Evolutionary conservation across 2,113 vertebrate genomes (phyloP).

Genomic region (Odocoileus virginianus): DNA sequence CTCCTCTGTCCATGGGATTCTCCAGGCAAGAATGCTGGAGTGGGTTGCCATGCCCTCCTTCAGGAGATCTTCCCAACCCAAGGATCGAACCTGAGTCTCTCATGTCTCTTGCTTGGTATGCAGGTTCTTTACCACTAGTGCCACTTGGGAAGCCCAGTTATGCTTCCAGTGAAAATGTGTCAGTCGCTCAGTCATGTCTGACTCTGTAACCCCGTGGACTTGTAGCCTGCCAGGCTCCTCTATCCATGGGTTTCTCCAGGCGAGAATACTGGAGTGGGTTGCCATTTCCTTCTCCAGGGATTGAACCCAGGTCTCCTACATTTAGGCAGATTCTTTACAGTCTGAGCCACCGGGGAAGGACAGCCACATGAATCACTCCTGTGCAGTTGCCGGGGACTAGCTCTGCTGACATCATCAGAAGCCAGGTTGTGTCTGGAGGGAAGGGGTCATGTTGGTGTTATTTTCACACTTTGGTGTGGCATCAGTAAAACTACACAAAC

Average conservation of each 20-base stretch:
- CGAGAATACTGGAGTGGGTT: neutral
- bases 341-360: neutral
- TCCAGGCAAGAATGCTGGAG: neutral
- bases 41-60: neutral
- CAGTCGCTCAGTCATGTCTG: neutral
- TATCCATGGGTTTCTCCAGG: neutral
- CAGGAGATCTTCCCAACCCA: neutral
- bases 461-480: neutral
- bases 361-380: neutral
- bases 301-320: neutral
- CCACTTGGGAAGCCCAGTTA: neutral
- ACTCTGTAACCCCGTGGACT: neutral
- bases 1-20: neutral
- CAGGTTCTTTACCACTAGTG: neutral
- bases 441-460: neutral
- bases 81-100: neutral
- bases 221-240: neutral
- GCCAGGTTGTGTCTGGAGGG: neutral
- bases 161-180: neutral
- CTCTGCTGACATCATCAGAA: neutral
- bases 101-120: neutral
- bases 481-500: conserved; percentile 22
- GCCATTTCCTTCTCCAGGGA: neutral
- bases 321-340: neutral
- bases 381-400: neutral